These are phyloP conservation scores for Acrocephalus scirpaceus DNA, from an alignment of 2,797 vertebrate species.

Conservation along the genomic window DNA sequence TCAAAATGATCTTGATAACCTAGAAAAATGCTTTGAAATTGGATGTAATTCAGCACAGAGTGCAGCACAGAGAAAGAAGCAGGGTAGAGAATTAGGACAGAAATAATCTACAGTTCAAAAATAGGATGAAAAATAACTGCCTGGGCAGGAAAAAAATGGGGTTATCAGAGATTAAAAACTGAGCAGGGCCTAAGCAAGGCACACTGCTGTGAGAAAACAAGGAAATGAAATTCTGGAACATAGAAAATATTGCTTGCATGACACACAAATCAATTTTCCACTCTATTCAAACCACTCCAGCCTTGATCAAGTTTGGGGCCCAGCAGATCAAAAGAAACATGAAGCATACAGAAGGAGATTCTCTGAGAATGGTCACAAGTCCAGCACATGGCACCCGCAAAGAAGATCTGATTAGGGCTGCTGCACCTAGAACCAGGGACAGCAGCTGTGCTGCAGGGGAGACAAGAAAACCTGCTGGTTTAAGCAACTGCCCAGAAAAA, in stretches of 20 bases:
- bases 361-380: background rate
- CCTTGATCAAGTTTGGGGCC: background rate
- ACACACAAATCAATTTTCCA: background rate
- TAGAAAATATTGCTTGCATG: background rate
- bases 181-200: background rate
- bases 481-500: background rate
- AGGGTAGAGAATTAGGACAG: background rate
- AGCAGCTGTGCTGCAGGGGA: background rate
- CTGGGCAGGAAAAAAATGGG: background rate
- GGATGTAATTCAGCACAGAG: background rate
- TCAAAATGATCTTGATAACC: constrained; percentile 24
- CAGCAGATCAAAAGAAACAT: background rate
- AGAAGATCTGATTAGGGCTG: background rate
- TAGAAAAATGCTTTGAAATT: constrained; percentile 34
- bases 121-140: constrained; percentile 16
- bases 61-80: background rate
- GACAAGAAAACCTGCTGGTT: background rate
- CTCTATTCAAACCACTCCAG: background rate
- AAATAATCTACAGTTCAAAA: constrained; percentile 29
- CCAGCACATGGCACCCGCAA: background rate
- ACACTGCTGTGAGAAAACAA: background rate
- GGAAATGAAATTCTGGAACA: background rate
- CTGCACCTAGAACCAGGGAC: background rate
- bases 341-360: background rate
- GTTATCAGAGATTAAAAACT: constrained; percentile 10